A percentile compares a stretch with the other conserved stretches of the same genome.
Conservation (phyloP, 2,797 vertebrate genomes). For the Pachyuromys duprasi region DNA sequence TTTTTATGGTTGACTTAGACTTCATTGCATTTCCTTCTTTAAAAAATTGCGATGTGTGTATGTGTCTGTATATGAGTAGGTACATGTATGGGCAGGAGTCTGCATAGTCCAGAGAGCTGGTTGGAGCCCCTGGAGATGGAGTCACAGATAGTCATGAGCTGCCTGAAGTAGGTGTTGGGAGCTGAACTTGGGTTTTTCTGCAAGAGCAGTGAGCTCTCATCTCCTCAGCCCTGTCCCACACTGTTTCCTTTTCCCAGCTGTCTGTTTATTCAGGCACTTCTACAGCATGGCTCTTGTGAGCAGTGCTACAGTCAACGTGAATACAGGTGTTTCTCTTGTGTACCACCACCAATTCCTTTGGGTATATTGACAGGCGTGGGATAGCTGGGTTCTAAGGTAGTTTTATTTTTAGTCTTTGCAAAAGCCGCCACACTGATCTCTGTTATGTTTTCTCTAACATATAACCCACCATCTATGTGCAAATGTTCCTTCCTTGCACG, state of each 20-base stretch:
- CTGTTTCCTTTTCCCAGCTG: neutral
- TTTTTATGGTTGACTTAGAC: neutral
- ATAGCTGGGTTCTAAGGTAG: too few species aligned
- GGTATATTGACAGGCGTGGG: neutral
- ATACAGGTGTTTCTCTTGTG: neutral
- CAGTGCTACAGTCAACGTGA: neutral
- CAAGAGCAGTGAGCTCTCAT: neutral
- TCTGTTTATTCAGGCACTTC: neutral
- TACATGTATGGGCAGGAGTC: neutral
- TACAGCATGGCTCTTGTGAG: neutral
- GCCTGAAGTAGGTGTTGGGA: neutral
- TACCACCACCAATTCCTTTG: too few species aligned
- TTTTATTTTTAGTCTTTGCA: neutral
- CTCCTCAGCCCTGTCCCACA: neutral
- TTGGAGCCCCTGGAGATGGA: neutral
- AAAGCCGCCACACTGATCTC: neutral
- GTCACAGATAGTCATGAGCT: neutral
- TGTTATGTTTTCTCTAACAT: neutral
- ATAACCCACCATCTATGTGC: neutral
- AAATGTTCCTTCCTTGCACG: neutral
- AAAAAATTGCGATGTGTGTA: neutral
- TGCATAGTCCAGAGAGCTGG: neutral
- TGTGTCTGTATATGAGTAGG: neutral
- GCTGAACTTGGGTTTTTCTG: neutral
- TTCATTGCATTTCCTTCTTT: neutral